These are phyloP conservation scores for Notolepis coatsorum DNA, from an alignment of 2,797 vertebrate species.

Conservation along the genomic window DNA sequence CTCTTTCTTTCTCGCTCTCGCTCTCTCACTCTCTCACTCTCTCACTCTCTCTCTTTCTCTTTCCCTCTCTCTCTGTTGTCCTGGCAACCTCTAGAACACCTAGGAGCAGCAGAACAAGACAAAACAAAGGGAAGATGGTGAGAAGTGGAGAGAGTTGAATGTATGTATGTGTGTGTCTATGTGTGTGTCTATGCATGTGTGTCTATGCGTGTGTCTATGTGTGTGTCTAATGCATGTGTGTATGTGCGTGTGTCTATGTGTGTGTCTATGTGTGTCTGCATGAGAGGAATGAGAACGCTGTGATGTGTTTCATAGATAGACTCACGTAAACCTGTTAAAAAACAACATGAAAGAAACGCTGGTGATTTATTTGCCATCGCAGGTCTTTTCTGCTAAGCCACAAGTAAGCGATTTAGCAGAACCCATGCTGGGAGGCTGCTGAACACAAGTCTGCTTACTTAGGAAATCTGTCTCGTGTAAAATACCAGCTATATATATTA, in stretches of 20 bases:
- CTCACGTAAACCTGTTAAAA: no score
- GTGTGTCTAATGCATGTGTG: neutral
- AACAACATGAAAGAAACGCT: no score
- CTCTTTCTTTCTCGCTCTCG: no score
- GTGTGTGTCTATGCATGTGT: no score
- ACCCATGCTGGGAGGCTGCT: slow-evolving; percentile 34
- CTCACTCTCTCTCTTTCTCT: no score
- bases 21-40: no score
- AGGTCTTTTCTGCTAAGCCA: slow-evolving; percentile 43
- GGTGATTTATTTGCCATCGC: slow-evolving; percentile 15
- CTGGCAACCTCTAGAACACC: slow-evolving; percentile 53
- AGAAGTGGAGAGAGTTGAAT: neutral
- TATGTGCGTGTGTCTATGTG: neutral
- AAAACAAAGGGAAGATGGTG: neutral
- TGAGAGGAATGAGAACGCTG: no score
- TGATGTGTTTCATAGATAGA: no score
- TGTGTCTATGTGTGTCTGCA: neutral
- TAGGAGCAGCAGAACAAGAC: neutral
- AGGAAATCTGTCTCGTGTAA: slow-evolving; percentile 26
- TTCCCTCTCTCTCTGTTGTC: slow-evolving; percentile 40
- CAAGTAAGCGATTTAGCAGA: slow-evolving; percentile 42
- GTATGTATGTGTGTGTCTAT: no score
- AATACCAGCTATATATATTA: slow-evolving; percentile 28
- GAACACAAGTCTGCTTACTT: slow-evolving; percentile 18
- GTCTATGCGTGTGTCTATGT: neutral